These are phyloP conservation scores for Axis porcinus DNA, from an alignment of 2,113 vertebrate species.

Conservation along the genomic window DNA sequence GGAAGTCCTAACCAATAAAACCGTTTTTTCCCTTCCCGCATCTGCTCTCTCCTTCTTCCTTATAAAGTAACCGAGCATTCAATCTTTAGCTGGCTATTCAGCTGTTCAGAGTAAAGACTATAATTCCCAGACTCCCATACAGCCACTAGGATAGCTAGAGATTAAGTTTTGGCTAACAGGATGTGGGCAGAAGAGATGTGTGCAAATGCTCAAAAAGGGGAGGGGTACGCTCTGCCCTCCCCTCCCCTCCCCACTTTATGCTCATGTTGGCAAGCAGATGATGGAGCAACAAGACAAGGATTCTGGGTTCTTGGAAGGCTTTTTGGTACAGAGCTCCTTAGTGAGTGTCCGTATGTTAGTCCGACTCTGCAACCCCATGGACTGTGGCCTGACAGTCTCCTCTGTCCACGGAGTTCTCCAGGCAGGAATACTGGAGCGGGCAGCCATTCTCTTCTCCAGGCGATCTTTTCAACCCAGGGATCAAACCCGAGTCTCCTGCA, in stretches of 20 bases:
- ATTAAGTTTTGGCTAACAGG: neutral
- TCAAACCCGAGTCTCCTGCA: neutral
- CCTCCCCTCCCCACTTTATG: neutral
- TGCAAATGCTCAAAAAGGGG: neutral
- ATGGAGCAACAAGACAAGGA: neutral
- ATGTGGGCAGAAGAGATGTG: neutral
- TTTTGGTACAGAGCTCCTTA: neutral
- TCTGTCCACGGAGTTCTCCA: neutral
- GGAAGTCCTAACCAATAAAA: neutral
- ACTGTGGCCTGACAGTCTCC: neutral
- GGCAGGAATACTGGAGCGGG: neutral
- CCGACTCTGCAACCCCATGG: neutral
- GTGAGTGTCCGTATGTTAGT: neutral
- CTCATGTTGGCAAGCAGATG: neutral
- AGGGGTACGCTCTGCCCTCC: neutral
- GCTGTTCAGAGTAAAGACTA: neutral
- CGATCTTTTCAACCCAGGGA: neutral
- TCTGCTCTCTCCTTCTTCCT: neutral
- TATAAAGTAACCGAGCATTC: neutral
- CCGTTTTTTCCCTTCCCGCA: neutral
- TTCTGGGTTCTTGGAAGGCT: neutral
- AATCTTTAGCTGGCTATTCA: neutral
- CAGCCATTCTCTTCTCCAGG: neutral
- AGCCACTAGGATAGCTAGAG: neutral
- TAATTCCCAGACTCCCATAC: neutral